Conservation (phyloP, 2,797 vertebrate species). For the Pantherophis alleghaniensis region DNA sequence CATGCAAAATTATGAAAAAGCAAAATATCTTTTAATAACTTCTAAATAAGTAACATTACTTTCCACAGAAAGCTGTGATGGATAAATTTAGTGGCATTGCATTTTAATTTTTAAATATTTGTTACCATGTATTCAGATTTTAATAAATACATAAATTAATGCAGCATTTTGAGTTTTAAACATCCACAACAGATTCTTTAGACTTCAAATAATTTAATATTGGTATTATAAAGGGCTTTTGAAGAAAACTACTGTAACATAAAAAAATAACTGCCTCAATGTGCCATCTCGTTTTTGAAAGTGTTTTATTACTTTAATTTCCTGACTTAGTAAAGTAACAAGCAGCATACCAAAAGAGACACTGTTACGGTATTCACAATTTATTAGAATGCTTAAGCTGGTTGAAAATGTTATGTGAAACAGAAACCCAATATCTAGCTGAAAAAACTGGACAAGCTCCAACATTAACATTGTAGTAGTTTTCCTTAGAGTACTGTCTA, state of each 20-base stretch:
- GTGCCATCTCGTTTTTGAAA: constrained; percentile 74
- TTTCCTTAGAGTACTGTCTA: constrained; percentile 56
- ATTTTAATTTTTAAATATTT: constrained; percentile 67
- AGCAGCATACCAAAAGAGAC: constrained; percentile 74
- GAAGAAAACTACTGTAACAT: constrained; percentile 75
- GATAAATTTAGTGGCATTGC: constrained; percentile 70
- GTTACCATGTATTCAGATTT: constrained; percentile 62
- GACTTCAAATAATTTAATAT: constrained; percentile 79
- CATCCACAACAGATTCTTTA: constrained; percentile 74
- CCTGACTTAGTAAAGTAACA: constrained; percentile 81
- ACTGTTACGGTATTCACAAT: constrained; percentile 72
- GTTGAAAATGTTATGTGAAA: constrained; percentile 69
- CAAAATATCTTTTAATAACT: constrained; percentile 74
- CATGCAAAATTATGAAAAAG: constrained; percentile 74
- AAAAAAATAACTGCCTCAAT: constrained; percentile 76
- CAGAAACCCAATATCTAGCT: constrained; percentile 69
- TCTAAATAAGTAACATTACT: constrained; percentile 74
- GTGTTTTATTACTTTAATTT: constrained; percentile 84
- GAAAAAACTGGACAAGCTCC: constrained; percentile 66
- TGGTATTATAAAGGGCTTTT: constrained; percentile 76
- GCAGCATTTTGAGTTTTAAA: constrained; percentile 71
- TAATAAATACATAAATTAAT: constrained; percentile 75
- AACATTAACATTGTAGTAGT: constrained; percentile 61
- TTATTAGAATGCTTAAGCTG: constrained; percentile 70
- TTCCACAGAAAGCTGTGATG: constrained; percentile 68